phyloP scores from a whole-genome alignment of 2,113 vertebrate species.

The Thinocorus orbignyianus region DNA sequence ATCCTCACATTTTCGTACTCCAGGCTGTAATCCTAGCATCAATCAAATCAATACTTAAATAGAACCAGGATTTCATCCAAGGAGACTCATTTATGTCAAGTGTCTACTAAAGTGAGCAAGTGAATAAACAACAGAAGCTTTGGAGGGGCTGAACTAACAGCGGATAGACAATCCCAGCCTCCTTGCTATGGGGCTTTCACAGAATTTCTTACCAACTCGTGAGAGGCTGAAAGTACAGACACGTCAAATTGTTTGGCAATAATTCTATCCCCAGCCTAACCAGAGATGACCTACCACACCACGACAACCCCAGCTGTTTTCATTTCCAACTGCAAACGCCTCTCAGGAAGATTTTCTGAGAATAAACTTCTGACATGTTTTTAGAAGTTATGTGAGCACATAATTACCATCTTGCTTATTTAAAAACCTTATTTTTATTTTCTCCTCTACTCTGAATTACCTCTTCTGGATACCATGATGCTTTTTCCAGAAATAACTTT shows the following conservation, averaged over 20 bases:
- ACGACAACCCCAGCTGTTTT: background rate
- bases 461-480: background rate
- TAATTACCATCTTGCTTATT: background rate
- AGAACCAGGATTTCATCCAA: background rate
- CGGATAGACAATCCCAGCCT: background rate
- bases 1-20: background rate
- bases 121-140: background rate
- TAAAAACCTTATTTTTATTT: conserved; percentile 11
- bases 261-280: background rate
- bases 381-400: background rate
- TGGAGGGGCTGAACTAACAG: background rate
- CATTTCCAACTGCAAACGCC: background rate
- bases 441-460: background rate
- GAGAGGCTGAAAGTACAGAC: background rate
- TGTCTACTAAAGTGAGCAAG: background rate
- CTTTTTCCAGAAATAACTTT: background rate
- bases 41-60: background rate
- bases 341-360: background rate
- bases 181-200: background rate
- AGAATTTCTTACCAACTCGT: background rate
- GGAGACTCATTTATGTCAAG: background rate
- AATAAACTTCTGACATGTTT: background rate
- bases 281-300: background rate
- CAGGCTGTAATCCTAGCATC: background rate
- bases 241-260: background rate